Percentiles rank a stretch among this genome's conserved stretches.
phyloP scores from a whole-genome alignment of 1,140 invertebrate genomes.

The Marisa cornuarietis region DNA sequence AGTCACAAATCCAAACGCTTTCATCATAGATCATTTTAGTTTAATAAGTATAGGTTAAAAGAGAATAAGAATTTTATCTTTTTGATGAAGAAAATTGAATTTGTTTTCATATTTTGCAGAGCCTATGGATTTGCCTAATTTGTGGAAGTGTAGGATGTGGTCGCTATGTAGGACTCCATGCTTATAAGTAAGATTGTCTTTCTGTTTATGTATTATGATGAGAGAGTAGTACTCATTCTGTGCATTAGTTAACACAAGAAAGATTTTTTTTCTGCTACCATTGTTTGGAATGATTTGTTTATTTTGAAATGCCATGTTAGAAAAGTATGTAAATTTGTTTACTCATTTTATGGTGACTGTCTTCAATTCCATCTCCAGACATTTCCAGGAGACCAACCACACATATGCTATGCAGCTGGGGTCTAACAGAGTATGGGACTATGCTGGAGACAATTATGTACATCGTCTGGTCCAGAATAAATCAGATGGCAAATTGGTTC shows the following conservation, averaged over 20 bases:
- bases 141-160: slow-evolving; percentile 99
- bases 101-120: slow-evolving; percentile 67
- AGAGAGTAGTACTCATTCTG: no score
- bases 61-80: background rate
- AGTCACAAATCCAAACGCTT: no score
- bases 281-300: no score
- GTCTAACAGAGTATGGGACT: slow-evolving; percentile 98
- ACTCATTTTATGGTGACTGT: no score
- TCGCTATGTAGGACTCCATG: slow-evolving; percentile 79
- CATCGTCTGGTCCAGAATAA: slow-evolving; percentile 96
- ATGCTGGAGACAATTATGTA: slow-evolving; percentile 97
- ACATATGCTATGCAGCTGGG: slow-evolving; percentile 95
- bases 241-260: no score
- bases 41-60: no score
- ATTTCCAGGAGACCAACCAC: slow-evolving; percentile 94
- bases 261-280: no score
- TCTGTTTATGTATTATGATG: no score
- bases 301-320: no score
- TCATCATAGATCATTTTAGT: no score
- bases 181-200: slow-evolving; percentile 69
- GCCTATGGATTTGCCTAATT: slow-evolving; percentile 98
- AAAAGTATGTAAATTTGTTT: no score
- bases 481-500: slow-evolving; percentile 95
- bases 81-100: background rate
- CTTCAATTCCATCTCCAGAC: slow-evolving; percentile 70